A percentile compares a stretch with the other conserved stretches of the same genome.
Evolutionary conservation across 2,113 vertebrate species (phyloP).

Genomic region (Chascanopsetta lugubris): DNA sequence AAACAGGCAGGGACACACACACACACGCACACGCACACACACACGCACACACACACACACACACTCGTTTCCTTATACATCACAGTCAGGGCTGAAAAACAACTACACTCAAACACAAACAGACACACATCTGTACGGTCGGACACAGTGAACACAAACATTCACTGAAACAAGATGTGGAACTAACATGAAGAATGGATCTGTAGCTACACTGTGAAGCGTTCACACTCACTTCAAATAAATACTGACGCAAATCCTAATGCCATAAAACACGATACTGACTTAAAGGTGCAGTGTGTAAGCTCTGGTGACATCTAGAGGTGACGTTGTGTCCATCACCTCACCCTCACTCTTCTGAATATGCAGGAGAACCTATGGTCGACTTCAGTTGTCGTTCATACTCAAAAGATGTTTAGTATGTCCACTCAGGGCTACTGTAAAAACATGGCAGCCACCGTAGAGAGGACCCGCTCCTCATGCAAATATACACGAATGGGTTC

Average conservation of each 20-base stretch:
- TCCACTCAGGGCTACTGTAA: too few species aligned
- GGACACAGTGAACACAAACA: conserved; percentile 7
- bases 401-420: too few species aligned
- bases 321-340: too few species aligned
- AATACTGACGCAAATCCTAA: not conserved
- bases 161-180: conserved; percentile 16
- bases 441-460: too few species aligned
- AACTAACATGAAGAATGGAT: not conserved
- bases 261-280: not conserved
- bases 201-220: conserved; percentile 13
- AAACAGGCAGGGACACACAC: conserved; percentile 18
- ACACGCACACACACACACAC: conserved; percentile 13
- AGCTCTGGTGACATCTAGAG: too few species aligned
- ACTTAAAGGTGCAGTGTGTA: too few species aligned
- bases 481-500: too few species aligned
- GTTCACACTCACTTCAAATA: conserved; percentile 1
- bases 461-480: too few species aligned
- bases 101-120: not conserved
- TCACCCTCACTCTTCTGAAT: too few species aligned
- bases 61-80: not conserved
- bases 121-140: not conserved
- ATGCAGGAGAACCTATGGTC: too few species aligned
- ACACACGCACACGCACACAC: not conserved
- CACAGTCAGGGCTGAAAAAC: not conserved
- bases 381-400: too few species aligned